Conservation (phyloP, 2,797 vertebrate genomes). For the Peromyscus attwateri region DNA sequence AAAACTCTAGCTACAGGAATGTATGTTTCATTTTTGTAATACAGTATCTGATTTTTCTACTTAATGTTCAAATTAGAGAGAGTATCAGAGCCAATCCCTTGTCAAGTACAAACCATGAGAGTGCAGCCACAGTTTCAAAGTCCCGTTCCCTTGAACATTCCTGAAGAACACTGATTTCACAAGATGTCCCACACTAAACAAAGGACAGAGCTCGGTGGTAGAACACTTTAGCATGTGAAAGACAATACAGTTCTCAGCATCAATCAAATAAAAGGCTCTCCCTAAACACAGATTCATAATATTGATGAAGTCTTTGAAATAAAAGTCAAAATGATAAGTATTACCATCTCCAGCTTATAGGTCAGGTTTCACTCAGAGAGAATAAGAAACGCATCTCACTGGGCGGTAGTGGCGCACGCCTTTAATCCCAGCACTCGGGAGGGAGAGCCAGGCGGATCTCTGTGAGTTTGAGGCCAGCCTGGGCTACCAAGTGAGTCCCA, state of each 20-base stretch:
- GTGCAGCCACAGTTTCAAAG: slow-evolving; percentile 15
- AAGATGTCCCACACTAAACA: neutral
- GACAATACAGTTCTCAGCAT: neutral
- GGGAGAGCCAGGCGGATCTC: too few relatives aligned
- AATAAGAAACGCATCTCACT: slow-evolving; percentile 31
- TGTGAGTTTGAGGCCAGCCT: too few relatives aligned
- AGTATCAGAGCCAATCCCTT: slow-evolving; percentile 36
- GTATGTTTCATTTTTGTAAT: neutral
- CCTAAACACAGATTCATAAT: neutral
- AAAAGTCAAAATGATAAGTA: slow-evolving; percentile 7
- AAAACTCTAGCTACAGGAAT: neutral
- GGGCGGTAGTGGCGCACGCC: too few relatives aligned
- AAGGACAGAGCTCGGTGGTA: neutral
- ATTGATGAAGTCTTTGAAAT: slow-evolving; percentile 15
- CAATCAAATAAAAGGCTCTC: neutral
- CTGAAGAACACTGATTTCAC: neutral
- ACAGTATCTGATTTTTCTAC: slow-evolving; percentile 1
- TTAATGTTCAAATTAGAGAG: slow-evolving; percentile 4
- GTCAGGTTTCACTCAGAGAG: neutral
- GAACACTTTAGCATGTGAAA: neutral
- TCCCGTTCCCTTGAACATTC: neutral
- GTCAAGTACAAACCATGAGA: neutral
- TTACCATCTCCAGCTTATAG: neutral
- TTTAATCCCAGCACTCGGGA: too few relatives aligned
- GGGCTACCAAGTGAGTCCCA: too few relatives aligned